Percentiles rank a stretch among this genome's conserved stretches.
These are phyloP conservation scores for Reinhardtius hippoglossoides DNA, from an alignment of 2,113 vertebrate species.

Conservation along the genomic window DNA sequence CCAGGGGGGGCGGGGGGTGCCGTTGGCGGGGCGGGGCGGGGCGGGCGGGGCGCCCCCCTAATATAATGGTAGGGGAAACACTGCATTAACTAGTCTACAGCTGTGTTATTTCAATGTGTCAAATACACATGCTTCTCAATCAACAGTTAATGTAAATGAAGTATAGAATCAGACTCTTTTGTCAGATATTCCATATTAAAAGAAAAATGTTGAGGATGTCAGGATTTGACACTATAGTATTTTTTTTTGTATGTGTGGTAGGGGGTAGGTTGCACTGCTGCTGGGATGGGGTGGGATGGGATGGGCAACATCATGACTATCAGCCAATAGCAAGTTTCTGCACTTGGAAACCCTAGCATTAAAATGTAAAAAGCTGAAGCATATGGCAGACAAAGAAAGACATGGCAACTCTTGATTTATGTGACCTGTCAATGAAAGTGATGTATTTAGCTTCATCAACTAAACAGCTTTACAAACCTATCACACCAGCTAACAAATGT, in stretches of 20 bases:
- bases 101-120: too few relatives aligned
- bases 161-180: too few relatives aligned
- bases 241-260: background rate
- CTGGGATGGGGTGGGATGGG: background rate
- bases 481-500: slow-evolving; percentile 23
- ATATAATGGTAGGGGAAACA: too few relatives aligned
- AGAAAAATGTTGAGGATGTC: too few relatives aligned
- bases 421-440: slow-evolving; percentile 49
- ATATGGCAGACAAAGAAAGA: slow-evolving; percentile 43
- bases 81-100: too few relatives aligned
- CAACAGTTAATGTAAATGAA: too few relatives aligned
- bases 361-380: slow-evolving; percentile 21
- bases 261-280: background rate
- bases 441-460: slow-evolving; percentile 46
- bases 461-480: slow-evolving; percentile 31
- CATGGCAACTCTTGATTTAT: slow-evolving; percentile 60
- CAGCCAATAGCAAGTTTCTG: background rate
- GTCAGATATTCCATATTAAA: too few relatives aligned
- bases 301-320: background rate
- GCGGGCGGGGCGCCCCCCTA: too few relatives aligned
- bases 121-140: too few relatives aligned
- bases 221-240: background rate
- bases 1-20: too few relatives aligned
- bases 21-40: too few relatives aligned
- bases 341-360: slow-evolving; percentile 6